A percentile compares a stretch with the other conserved stretches of the same genome.
Conservation (phyloP, 2,888 invertebrate genomes). For the Acronicta leporina region DNA sequence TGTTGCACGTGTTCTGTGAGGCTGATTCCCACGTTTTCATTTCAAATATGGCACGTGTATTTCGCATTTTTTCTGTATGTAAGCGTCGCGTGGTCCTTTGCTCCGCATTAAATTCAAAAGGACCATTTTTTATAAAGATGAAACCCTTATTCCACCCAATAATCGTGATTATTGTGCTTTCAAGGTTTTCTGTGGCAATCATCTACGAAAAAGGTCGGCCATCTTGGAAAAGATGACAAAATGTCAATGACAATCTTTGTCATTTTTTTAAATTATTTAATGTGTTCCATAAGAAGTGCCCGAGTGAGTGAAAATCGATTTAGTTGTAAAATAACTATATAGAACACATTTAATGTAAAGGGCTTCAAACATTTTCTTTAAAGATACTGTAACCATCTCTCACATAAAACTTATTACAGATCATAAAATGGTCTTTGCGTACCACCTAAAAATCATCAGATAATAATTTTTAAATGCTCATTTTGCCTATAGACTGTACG, state of each 20-base stretch:
- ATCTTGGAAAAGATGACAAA: background rate
- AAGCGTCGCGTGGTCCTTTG: background rate
- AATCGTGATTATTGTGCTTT: background rate
- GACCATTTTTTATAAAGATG: background rate
- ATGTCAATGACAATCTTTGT: background rate
- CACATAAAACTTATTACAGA: too few relatives aligned
- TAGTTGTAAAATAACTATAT: too few relatives aligned
- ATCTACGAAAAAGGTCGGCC: background rate
- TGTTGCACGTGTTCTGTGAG: background rate
- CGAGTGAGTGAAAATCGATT: too few relatives aligned
- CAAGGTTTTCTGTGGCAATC: background rate
- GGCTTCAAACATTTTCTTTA: too few relatives aligned
- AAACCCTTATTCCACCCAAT: background rate
- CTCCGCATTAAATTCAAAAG: background rate
- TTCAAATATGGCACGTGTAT: background rate
- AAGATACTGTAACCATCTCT: too few relatives aligned
- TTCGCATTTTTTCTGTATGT: background rate
- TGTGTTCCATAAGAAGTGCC: too few relatives aligned
- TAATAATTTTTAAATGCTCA: too few relatives aligned
- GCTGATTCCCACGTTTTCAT: background rate
- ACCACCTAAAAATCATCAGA: too few relatives aligned
- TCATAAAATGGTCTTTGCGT: too few relatives aligned
- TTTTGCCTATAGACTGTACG: conserved; percentile 72
- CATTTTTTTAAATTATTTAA: too few relatives aligned
- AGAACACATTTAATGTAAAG: too few relatives aligned